Conservation (phyloP, 2,888 invertebrate species). For the Idaea biselata region DNA sequence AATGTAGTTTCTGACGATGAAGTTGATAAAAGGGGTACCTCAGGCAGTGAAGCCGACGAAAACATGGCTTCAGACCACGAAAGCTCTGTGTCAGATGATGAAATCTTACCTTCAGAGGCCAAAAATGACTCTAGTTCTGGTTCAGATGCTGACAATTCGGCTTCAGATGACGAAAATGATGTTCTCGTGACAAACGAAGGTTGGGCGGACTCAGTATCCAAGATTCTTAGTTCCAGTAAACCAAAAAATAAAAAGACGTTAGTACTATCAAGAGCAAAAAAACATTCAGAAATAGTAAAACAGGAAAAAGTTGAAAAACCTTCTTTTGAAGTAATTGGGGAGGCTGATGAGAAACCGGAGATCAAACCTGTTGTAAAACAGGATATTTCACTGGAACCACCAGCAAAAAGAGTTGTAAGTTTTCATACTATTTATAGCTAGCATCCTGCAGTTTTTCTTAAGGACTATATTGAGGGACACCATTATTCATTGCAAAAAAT, state of each 20-base stretch:
- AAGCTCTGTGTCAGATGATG: slow-evolving; percentile 21
- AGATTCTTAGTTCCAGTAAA: slow-evolving; percentile 87
- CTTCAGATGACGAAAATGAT: slow-evolving; percentile 31
- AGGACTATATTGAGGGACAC: no score
- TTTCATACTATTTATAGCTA: slow-evolving; percentile 5
- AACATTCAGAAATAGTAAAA: slow-evolving; percentile 79
- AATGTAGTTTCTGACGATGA: slow-evolving; percentile 33
- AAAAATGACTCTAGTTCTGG: not conserved
- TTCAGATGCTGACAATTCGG: slow-evolving; percentile 12
- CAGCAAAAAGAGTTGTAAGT: slow-evolving; percentile 60
- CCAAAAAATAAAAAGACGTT: slow-evolving; percentile 87
- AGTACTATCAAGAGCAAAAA: slow-evolving; percentile 90
- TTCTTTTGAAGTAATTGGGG: slow-evolving; percentile 85
- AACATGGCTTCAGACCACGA: slow-evolving; percentile 16
- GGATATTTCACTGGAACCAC: slow-evolving; percentile 46
- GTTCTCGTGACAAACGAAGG: slow-evolving; percentile 81
- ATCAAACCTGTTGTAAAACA: slow-evolving; percentile 45
- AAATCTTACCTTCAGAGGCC: slow-evolving; percentile 8
- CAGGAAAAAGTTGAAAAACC: slow-evolving; percentile 69
- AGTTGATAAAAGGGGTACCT: slow-evolving; percentile 12
- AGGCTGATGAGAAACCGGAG: slow-evolving; percentile 68
- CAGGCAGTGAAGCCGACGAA: not conserved
- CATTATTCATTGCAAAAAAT: no score
- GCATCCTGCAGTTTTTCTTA: not conserved
- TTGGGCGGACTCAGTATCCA: slow-evolving; percentile 91